Percentiles rank a stretch among this genome's conserved stretches.
These are phyloP conservation scores for Platynereis dumerilii DNA, from an alignment of 2,888 invertebrate species.

Conservation along the genomic window DNA sequence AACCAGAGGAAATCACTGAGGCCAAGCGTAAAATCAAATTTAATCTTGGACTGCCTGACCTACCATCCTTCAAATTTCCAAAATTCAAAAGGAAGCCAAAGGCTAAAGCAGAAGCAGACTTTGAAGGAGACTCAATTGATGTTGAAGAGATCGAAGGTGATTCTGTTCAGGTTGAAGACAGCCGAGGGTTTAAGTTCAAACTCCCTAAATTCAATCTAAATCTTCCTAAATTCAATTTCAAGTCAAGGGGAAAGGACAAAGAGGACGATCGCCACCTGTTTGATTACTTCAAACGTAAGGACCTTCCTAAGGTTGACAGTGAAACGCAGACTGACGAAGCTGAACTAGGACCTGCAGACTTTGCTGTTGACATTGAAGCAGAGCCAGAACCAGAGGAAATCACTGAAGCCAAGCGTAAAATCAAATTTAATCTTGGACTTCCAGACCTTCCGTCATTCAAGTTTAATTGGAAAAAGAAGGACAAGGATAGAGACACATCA, in stretches of 20 bases:
- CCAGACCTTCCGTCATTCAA: not conserved
- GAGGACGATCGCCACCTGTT: no score
- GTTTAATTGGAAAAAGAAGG: not conserved
- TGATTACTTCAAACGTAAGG: no score
- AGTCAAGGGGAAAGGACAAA: no score
- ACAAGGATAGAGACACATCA: not conserved
- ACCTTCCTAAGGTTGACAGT: not conserved
- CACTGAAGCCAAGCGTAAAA: not conserved
- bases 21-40: not conserved
- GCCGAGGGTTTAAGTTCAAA: no score
- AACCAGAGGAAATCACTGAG: not conserved
- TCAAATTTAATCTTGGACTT: not conserved
- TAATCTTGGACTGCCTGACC: not conserved
- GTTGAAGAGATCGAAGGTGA: not conserved
- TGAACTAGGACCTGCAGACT: constrained; percentile 4
- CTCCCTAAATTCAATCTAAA: no score
- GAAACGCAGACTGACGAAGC: not conserved
- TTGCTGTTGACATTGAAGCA: not conserved
- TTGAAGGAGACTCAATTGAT: not conserved
- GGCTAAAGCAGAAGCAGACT: not conserved
- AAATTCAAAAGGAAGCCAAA: not conserved
- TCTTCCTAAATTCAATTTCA: no score
- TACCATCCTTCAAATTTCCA: no score
- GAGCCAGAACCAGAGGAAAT: not conserved
- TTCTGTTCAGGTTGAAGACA: no score